Evolutionary conservation across 2,888 invertebrate genomes (phyloP).

Genomic region (Athetis lepigone): DNA sequence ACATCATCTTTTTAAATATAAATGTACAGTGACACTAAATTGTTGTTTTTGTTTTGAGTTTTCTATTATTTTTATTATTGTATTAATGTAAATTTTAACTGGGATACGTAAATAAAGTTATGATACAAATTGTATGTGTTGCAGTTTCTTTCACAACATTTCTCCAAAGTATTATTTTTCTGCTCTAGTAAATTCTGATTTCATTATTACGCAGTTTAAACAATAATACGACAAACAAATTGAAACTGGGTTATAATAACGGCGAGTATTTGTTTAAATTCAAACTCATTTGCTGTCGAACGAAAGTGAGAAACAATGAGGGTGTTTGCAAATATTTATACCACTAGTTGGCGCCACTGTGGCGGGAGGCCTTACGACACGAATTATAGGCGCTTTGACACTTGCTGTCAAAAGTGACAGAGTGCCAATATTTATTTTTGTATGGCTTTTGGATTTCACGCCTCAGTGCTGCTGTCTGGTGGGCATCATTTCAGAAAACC

Average conservation of each 20-base stretch:
- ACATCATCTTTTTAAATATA: slow-evolving; percentile 84
- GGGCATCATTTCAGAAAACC: too few relatives aligned
- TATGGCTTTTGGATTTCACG: too few relatives aligned
- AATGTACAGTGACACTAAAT: slow-evolving; percentile 83
- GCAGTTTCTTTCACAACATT: slow-evolving; percentile 5
- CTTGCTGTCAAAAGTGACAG: too few relatives aligned
- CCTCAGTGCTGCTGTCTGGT: too few relatives aligned
- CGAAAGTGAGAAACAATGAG: neutral
- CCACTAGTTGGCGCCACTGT: too few relatives aligned
- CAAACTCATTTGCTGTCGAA: too few relatives aligned
- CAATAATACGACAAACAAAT: neutral
- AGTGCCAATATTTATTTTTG: too few relatives aligned
- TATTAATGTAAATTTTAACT: slow-evolving; percentile 83
- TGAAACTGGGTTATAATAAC: too few relatives aligned
- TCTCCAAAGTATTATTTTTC: neutral
- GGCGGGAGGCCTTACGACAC: too few relatives aligned
- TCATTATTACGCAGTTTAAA: neutral
- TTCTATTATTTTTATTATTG: slow-evolving; percentile 72
- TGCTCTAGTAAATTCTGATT: neutral
- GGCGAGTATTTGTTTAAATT: too few relatives aligned
- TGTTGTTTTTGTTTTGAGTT: slow-evolving; percentile 74
- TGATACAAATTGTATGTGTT: slow-evolving; percentile 65
- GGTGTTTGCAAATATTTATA: too few relatives aligned
- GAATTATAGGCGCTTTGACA: too few relatives aligned
- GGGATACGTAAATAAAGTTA: slow-evolving; percentile 88